Base-by-base conservation (phyloP, 2,888 invertebrate species). In the Drosophila pegasa region DNA sequence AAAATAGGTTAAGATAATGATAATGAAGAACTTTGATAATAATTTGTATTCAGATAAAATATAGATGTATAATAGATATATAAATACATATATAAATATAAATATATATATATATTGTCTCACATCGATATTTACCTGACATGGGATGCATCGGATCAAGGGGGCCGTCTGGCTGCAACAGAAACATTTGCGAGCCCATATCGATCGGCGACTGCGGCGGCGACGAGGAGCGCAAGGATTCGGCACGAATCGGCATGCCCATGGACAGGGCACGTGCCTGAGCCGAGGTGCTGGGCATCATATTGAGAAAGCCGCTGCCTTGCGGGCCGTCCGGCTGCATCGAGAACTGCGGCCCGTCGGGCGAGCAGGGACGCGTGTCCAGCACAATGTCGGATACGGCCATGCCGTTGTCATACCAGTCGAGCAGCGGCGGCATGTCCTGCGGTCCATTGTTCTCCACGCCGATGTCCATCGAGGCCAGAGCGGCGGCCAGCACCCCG, bases 231-330 rank as follows among this genome's bases (percentile, higher is more conserved):
- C 1, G 20, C 9, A 40, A 29, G 8, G 27, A 43, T 2, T 31
- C 31, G 6, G 43, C 4, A 2, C 18, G 12, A 1, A 45, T 40
- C 25, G 29, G 4, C 25, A 37, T 33, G 9, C 20, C 14, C 37
- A 61, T 10, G 4, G 51, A n/a, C 10, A 45, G 6, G 1, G 65
- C 50, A 10, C 33, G 51, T 0, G 71, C 71, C n/a, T 71, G 59
- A 9, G 71, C 55, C 27, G 71, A 71, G 1, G 71, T 71, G 59
- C 71, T 71, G 9, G 71, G 71, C 45, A 47, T n/a, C n/a, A 22
- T 4, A 22, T 54, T 20, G 10, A 64, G 20, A 0, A 9, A 27
- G n/a, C 16, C 37, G 20, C 47, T 51, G 33, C 12, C 8, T 2
- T 10, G 31, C 16, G 31, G 2, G 18, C 14, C 25, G n/a, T 22